phyloP scores from a whole-genome alignment of 2,888 invertebrate species.

The Pegoplata infirma region DNA sequence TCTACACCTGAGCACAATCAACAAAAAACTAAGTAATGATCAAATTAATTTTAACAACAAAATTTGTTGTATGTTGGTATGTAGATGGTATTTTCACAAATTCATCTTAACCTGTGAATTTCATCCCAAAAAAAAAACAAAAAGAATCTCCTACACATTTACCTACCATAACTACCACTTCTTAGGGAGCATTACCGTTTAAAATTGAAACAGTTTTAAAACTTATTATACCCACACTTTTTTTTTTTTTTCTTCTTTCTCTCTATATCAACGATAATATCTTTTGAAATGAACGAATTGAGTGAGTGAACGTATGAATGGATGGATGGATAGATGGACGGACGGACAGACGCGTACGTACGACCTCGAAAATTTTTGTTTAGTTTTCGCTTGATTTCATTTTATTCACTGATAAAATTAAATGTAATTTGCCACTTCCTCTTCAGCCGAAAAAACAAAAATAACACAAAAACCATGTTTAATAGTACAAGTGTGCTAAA shows the following conservation, averaged over 20 bases:
- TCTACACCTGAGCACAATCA: slow-evolving; percentile 51
- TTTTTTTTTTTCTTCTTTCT: too few species aligned
- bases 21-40: slow-evolving; percentile 43
- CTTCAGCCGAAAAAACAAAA: slow-evolving; percentile 71
- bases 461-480: slow-evolving; percentile 21
- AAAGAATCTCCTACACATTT: slow-evolving; percentile 23
- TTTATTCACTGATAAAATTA: slow-evolving; percentile 69
- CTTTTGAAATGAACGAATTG: slow-evolving; percentile 56
- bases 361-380: slow-evolving; percentile 58
- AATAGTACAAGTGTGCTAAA: slow-evolving; percentile 62
- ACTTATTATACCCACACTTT: slow-evolving; percentile 58
- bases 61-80: slow-evolving; percentile 32
- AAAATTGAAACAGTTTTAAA: slow-evolving; percentile 40
- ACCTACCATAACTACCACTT: slow-evolving; percentile 42
- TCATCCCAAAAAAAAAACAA: slow-evolving; percentile 9
- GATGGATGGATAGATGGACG: too few species aligned
- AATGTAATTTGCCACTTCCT: slow-evolving; percentile 77
- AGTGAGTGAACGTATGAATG: slow-evolving; percentile 44
- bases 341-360: slow-evolving; percentile 8
- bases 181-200: slow-evolving; percentile 45
- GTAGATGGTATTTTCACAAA: slow-evolving; percentile 31
- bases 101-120: slow-evolving; percentile 26
- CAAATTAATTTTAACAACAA: slow-evolving; percentile 60
- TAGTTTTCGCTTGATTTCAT: slow-evolving; percentile 60
- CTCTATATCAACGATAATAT: slow-evolving; percentile 51